Base-by-base conservation (phyloP, 2,888 invertebrate genomes). In the Eumerus sabulonum region DNA sequence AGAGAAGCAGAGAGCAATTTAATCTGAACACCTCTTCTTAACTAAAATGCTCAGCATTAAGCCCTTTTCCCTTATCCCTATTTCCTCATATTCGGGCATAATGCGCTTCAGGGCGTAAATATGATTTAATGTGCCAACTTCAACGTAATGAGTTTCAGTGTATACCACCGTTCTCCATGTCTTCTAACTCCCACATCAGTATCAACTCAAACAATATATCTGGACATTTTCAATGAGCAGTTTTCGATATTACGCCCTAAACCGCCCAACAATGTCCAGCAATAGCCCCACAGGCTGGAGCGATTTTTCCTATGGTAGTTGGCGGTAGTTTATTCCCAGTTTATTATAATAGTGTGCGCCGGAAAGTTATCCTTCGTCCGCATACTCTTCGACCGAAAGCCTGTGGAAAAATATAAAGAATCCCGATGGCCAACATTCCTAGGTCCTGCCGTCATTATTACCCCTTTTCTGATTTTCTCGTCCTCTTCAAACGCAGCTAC, bases 261-360 rank as follows among this genome's bases (percentile, higher is more conserved):
- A 63, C 35, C 70, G 63, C 53, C 40, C 59, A 56, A 50, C 45
- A 11, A 2, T 5, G 17, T 0, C 35, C 13, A 17, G 17, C 9
- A 45, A 7, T 7, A 63, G 16, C 12, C 27, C 27, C 12, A 27
- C n/a, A 16, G 44, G 42, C 14, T 14, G 40, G 14, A 47, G 36
- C 16, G 11, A 19, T 27, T 12, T n/a, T 40, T 5, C 7, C 27
- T 40, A 40, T n/a, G n/a, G 12, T 40, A 9, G 12, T 11, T 27
- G 45, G 38, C 48, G 50, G 40, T 70, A 36, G 63, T 70, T 70
- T 76, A 76, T 68, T 70, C 45, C 70, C 16, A 35, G 70, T 76
- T 76, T 76, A 70, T 76, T 76, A 70, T 64, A 76, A 70, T 76
- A 42, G 53, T 47, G 51, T 13, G 38, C 53, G 57, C 17, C 17